Evolutionary conservation across 2,888 invertebrate genomes (phyloP), one percentile per base, ranked within the genome.

Genomic region (Muscina levida): DNA sequence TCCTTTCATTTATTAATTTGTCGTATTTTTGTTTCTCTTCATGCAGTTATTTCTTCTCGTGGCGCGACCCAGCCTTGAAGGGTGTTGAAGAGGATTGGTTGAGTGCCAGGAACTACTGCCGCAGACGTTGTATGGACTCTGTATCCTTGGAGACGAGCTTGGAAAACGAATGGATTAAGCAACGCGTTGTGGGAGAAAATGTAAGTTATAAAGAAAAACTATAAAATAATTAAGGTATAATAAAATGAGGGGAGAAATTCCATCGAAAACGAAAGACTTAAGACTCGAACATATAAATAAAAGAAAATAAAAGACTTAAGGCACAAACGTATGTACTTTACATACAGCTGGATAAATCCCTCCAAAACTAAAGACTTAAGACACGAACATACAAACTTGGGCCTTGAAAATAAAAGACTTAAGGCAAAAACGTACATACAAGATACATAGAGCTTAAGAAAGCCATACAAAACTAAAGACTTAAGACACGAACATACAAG

Each of bases 111-210:
- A 97, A 97, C 90, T 96, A 93, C 91, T 97, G 97, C 91, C 93
- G 97, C 81, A 94, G 95, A 91, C 94, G 96, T 77, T 97, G 97
- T 91, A 97, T 97, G 97, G 97, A 97, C 90, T 93, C 95, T 65
- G 95, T 97, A 57, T 95, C 96, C 1, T 89, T 97, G 85, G 97
- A 97, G 91, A 96, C 96, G 72, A 95, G 95, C 84, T 94, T 94
- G 72, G 96, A 97, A 90, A 97, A 97, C 87, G 96, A 96, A 89
- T 96, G 96, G 94, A 93, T 97, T 87, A 96, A 97, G 89, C 93
- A 94, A 79, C 93, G 94, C 84, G 92, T 97, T 84, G 94, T 95
- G 1, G 93, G 94, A 85, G 95, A 94, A 87, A 94, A 94, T 92
- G 96, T 96, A 92, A 91, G 91, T 87, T 72, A 10, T 0, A 42